Conservation (phyloP, 1,140 invertebrate species). For the Lasioglossum albipes region DNA sequence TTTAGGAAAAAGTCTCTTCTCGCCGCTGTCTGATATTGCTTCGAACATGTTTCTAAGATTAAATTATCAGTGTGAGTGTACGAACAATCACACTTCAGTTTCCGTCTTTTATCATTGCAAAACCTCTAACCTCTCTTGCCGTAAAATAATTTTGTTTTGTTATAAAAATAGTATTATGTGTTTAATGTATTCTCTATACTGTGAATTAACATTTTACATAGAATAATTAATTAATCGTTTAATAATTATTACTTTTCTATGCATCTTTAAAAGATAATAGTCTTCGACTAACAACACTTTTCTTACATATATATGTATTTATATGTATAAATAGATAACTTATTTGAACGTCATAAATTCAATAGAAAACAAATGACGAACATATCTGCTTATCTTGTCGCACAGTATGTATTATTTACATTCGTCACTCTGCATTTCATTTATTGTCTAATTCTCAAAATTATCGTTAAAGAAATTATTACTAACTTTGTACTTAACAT, state of each 20-base stretch:
- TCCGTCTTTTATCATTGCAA: conserved; percentile 27
- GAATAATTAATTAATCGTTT: background rate
- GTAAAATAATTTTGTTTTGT: too few species aligned
- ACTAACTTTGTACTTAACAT: background rate
- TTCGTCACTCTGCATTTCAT: too few species aligned
- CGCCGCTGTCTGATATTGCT: conserved; percentile 21
- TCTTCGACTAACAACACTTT: background rate
- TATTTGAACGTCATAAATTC: too few species aligned
- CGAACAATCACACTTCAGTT: conserved; percentile 9
- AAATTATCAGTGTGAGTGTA: background rate
- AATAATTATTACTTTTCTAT: conserved; percentile 1
- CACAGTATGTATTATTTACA: background rate
- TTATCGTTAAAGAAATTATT: too few species aligned
- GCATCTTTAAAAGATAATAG: background rate
- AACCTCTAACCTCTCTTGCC: conserved; percentile 32
- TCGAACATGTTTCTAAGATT: too few species aligned
- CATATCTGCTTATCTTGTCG: background rate
- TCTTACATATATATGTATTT: too few species aligned
- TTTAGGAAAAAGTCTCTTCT: conserved; percentile 23
- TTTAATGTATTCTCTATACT: too few species aligned
- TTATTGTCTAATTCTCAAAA: too few species aligned
- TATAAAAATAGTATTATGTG: too few species aligned
- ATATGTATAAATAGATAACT: too few species aligned
- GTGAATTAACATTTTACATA: too few species aligned
- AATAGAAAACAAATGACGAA: too few species aligned